Evolutionary conservation across 2,888 invertebrate genomes (phyloP).

Genomic region (Cistogaster globosa): DNA sequence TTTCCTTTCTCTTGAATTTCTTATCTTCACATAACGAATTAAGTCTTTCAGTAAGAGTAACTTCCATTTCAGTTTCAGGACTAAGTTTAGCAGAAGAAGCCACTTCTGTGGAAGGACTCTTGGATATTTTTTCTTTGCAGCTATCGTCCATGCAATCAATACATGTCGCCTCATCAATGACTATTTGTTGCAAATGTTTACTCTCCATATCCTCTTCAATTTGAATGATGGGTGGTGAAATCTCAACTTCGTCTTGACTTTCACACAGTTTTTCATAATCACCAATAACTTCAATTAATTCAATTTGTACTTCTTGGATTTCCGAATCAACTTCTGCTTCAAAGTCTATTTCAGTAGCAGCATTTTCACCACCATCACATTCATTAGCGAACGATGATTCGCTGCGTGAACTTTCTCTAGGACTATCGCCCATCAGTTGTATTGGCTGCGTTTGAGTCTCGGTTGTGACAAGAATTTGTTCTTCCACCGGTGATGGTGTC

Average conservation of each 20-base stretch:
- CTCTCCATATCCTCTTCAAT: slow-evolving; percentile 63
- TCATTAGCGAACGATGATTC: slow-evolving; percentile 53
- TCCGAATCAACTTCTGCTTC: slow-evolving; percentile 70
- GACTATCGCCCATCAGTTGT: slow-evolving; percentile 31
- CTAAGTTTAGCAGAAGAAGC: slow-evolving; percentile 44
- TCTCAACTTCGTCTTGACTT: slow-evolving; percentile 66
- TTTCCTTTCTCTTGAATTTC: background rate
- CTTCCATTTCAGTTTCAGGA: slow-evolving; percentile 53
- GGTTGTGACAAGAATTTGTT: slow-evolving; percentile 49
- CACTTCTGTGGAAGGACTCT: slow-evolving; percentile 49
- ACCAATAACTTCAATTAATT: slow-evolving; percentile 75
- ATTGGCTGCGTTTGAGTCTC: slow-evolving; percentile 49
- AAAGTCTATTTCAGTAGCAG: slow-evolving; percentile 51
- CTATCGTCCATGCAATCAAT: background rate
- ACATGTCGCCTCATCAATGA: background rate
- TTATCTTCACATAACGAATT: slow-evolving; percentile 1
- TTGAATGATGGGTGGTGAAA: slow-evolving; percentile 75
- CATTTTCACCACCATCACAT: slow-evolving; percentile 32
- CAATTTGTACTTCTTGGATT: slow-evolving; percentile 79
- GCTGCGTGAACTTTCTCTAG: slow-evolving; percentile 65
- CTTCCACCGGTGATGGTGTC: slow-evolving; percentile 72
- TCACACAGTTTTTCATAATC: slow-evolving; percentile 66
- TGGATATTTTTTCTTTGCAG: background rate
- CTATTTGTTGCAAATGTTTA: background rate
- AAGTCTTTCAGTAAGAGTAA: slow-evolving; percentile 18